Evolutionary conservation across 2,797 vertebrate genomes (phyloP).

Genomic region (Myotis myotis): DNA sequence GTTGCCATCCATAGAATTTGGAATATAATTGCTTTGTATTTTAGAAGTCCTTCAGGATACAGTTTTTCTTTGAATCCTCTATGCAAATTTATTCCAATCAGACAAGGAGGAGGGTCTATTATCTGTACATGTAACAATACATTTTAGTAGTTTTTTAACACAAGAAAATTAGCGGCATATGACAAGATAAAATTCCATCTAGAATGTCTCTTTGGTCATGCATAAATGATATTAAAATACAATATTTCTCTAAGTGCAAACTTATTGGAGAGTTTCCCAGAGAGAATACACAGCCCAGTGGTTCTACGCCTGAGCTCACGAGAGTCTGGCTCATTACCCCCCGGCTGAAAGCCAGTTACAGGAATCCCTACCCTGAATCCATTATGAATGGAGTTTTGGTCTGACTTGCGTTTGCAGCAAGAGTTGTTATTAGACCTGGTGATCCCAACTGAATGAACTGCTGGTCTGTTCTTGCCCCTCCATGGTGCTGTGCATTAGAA

Average conservation of each 20-base stretch:
- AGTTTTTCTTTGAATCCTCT: conserved; percentile 47
- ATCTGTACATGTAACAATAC: not conserved
- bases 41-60: conserved; percentile 5
- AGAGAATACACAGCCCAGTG: not conserved
- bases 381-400: not conserved
- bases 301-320: not conserved
- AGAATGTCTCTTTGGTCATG: conserved; percentile 11
- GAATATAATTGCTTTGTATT: conserved; percentile 13
- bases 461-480: not conserved
- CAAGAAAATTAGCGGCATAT: not conserved
- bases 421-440: not conserved
- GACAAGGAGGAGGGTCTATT: not conserved
- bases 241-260: conserved; percentile 30
- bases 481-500: not conserved
- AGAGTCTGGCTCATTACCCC: not conserved
- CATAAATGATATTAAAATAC: conserved; percentile 34
- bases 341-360: not conserved
- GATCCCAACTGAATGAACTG: not conserved
- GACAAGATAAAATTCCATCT: conserved; percentile 30
- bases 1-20: not conserved
- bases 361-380: not conserved
- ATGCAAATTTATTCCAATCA: conserved; percentile 36
- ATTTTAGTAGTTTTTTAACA: conserved; percentile 24
- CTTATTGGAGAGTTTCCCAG: not conserved
- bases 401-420: conserved; percentile 2